These are phyloP conservation scores for Anisognathus igniventris DNA, from an alignment of 2,797 vertebrate species.

Conservation along the genomic window DNA sequence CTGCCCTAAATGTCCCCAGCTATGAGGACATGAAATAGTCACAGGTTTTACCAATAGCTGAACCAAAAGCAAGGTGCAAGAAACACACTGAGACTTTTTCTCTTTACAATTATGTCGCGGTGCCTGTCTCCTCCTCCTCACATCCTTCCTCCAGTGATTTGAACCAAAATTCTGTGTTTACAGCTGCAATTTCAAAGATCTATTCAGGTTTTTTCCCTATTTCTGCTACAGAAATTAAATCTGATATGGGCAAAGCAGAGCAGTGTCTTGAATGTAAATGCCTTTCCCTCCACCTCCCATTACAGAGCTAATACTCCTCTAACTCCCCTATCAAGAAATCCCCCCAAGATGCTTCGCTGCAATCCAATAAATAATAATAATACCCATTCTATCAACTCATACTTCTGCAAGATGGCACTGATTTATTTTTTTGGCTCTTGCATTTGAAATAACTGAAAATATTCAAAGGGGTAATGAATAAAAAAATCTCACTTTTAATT, in stretches of 20 bases:
- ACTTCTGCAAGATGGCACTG: constrained; percentile 31
- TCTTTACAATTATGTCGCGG: fast-evolving
- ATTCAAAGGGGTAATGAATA: constrained; percentile 30
- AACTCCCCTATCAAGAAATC: background rate
- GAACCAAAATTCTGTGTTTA: background rate
- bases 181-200: background rate
- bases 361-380: constrained; percentile 52
- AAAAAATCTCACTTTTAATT: constrained; percentile 28
- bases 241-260: background rate
- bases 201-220: background rate
- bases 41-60: background rate
- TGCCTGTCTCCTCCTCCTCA: background rate
- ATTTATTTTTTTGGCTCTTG: constrained; percentile 44
- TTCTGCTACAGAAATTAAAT: background rate
- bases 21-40: background rate
- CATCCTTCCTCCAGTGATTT: background rate
- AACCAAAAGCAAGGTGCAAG: background rate
- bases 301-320: background rate
- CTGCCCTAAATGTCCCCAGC: background rate
- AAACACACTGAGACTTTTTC: fast-evolving
- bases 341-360: background rate
- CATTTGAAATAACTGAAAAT: constrained; percentile 38
- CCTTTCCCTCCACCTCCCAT: background rate
- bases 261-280: background rate
- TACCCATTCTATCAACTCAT: background rate